Base-by-base conservation (phyloP, 1,140 invertebrate genomes). In the Pomacea maculata region DNA sequence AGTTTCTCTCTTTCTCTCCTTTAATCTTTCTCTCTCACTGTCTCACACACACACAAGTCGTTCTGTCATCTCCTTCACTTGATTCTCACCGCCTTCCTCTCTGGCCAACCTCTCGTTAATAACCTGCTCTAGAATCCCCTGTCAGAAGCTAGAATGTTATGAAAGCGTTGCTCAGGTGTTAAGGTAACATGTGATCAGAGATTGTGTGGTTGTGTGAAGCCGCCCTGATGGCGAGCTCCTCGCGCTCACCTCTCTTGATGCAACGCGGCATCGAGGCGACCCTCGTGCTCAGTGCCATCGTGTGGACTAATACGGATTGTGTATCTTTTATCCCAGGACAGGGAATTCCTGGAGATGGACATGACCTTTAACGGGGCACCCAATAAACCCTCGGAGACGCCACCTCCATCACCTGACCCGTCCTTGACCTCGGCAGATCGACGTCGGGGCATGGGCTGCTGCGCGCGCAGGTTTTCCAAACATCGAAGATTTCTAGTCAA, bases 271-370 rank as follows among this genome's bases (percentile, higher is more conserved):
- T 10, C 71, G 45, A 19, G 52, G 4, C 54, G n/a, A 17, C 71
- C 2, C 25, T 45, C 54, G 34, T 17, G 17, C n/a, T 11, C 71
- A 72, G n/a, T 4, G 8, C 34, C 21, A 72, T 0, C 9, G 29
- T 17, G 17, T 19, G 17, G 17, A 72, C 63, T 19, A 67, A n/a
- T 61, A 63, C 71, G n/a, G 25, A 25, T 34, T 52, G 17, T 80
- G 78, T 55, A 55, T 80, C 74, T 74, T 74, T 79, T 86, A 84
- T 92, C 92, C 70, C 93, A 98, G 97, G 97, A 99, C 92, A 95
- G 97, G 79, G 97, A 98, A 92, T 98, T 98, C 92, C 96, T 98
- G 80, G 97, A 98, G 92, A 94, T 98, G 94, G 97, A 98, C 88
- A 95, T 96, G 89, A 96, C 97, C 17, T 98, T 94, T 92, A 98